These are phyloP conservation scores for Astatoreochromis straeleni DNA, from an alignment of 2,113 vertebrate species.

Conservation along the genomic window DNA sequence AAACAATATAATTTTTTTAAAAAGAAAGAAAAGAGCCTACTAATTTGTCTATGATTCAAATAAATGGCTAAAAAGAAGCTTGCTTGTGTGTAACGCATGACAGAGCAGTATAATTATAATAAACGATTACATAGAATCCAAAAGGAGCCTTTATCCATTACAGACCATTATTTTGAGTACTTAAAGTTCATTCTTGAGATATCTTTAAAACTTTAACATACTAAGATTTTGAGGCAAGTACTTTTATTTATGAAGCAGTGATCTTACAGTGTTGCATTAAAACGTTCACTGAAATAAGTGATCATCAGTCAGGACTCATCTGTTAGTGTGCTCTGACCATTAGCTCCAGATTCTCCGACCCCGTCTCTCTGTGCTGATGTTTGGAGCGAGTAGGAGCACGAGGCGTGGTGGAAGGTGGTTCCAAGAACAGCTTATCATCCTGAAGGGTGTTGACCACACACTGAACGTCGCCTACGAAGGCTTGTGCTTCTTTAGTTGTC, in stretches of 20 bases:
- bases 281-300: neutral
- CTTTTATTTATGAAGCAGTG: neutral
- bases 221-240: neutral
- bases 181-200: neutral
- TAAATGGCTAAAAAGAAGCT: neutral
- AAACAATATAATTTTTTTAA: neutral
- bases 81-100: neutral
- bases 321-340: conserved; percentile 67
- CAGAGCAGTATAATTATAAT: neutral
- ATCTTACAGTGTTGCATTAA: neutral
- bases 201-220: neutral
- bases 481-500: conserved; percentile 87
- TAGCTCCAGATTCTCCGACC: conserved; percentile 84
- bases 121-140: neutral
- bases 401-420: conserved; percentile 78
- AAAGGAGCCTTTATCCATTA: neutral
- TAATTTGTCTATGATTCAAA: neutral
- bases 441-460: conserved; percentile 87
- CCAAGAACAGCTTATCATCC: conserved; percentile 85
- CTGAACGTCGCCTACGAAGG: conserved; percentile 83
- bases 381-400: conserved; percentile 60
- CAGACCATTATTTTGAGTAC: neutral
- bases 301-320: neutral
- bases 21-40: neutral
- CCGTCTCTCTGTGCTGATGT: conserved; percentile 83